These are phyloP conservation scores for Alosa sapidissima DNA, from an alignment of 2,797 vertebrate genomes.

Conservation along the genomic window DNA sequence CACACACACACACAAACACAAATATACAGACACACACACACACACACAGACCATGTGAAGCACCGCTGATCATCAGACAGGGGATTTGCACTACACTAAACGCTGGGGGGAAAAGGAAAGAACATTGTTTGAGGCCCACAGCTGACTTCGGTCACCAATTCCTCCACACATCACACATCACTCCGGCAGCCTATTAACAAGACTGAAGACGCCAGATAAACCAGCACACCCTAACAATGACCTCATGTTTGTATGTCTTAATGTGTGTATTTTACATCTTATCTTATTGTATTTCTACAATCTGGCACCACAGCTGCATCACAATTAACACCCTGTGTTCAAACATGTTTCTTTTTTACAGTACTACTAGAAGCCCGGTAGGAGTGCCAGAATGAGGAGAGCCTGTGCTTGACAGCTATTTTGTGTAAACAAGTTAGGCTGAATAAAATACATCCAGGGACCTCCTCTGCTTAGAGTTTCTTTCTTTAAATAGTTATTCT, in stretches of 20 bases:
- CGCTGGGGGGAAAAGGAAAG: not conserved
- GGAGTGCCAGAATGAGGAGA: not conserved
- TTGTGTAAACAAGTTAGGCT: too few relatives aligned
- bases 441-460: too few relatives aligned
- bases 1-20: not conserved
- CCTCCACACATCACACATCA: not conserved
- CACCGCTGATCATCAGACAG: not conserved
- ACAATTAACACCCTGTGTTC: not conserved
- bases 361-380: not conserved
- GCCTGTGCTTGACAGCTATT: too few relatives aligned
- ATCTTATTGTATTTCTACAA: not conserved
- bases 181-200: not conserved
- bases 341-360: not conserved
- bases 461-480: too few relatives aligned
- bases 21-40: constrained; percentile 15
- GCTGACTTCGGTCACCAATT: not conserved
- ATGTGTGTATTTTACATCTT: not conserved
- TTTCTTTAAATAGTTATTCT: not conserved
- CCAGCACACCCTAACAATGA: not conserved
- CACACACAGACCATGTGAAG: constrained; percentile 18
- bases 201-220: not conserved
- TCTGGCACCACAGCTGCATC: not conserved
- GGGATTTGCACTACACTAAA: constrained; percentile 10
- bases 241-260: not conserved
- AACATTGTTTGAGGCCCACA: not conserved